Percentiles rank a stretch among this genome's conserved stretches.
Evolutionary conservation across 37 sponge, comb jelly and placozoan genomes (phyloP).

Genomic region (Agelas oroides): DNA sequence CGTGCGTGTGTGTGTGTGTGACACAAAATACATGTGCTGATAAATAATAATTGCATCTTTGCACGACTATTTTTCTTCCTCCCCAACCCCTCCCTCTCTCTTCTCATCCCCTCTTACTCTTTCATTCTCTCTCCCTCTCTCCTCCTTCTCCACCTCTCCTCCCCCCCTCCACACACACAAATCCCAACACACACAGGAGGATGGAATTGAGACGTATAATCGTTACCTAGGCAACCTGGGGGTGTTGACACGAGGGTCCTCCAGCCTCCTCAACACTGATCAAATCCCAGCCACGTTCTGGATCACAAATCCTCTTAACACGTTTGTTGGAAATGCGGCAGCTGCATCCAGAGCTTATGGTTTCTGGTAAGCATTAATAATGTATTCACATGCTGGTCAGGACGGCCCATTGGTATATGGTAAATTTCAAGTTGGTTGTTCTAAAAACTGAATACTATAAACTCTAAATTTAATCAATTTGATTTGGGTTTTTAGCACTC

Average conservation of each 20-base stretch:
- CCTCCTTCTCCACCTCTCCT: no score
- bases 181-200: conserved; percentile 60
- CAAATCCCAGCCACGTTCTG: conserved; percentile 91
- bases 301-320: conserved; percentile 91
- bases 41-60: neutral
- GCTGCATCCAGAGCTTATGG: conserved; percentile 89
- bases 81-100: no score
- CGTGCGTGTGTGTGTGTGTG: no score
- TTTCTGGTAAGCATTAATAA: conserved; percentile 65
- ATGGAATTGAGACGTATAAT: conserved; percentile 90
- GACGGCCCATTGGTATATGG: no score
- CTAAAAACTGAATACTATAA: neutral
- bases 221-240: conserved; percentile 80
- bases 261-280: conserved; percentile 88
- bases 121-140: no score
- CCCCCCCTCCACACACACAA: no score
- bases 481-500: neutral
- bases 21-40: no score
- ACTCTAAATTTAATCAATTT: neutral
- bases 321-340: conserved; percentile 86
- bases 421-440: neutral
- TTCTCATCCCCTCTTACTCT: no score
- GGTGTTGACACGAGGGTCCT: conserved; percentile 81
- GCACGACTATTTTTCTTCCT: neutral
- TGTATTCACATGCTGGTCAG: neutral